Conservation (phyloP, 1,140 invertebrate genomes). For the Popillia japonica region DNA sequence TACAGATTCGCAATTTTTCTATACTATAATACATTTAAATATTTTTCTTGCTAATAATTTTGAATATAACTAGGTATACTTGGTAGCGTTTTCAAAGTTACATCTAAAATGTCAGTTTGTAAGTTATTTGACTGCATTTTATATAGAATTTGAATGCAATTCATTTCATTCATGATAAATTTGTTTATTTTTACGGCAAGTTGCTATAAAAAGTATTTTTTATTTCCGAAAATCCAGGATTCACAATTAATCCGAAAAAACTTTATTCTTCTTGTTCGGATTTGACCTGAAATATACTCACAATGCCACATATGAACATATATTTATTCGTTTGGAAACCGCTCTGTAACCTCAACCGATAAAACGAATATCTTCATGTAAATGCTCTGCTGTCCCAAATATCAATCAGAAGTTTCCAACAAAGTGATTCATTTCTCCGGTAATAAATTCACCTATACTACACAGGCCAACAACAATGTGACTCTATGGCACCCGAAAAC, state of each 20-base stretch:
- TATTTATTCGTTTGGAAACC: background rate
- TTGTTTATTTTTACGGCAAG: background rate
- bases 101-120: too few species aligned
- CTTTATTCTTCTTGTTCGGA: background rate
- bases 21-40: too few species aligned
- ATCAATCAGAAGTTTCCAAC: constrained; percentile 13
- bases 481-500: constrained; percentile 20
- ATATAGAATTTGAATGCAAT: too few species aligned
- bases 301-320: background rate
- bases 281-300: background rate
- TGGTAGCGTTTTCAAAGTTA: too few species aligned
- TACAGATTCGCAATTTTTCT: too few species aligned
- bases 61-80: too few species aligned
- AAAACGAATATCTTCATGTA: background rate
- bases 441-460: constrained; percentile 29
- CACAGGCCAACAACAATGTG: constrained; percentile 19
- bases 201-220: background rate
- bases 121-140: too few species aligned
- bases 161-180: background rate
- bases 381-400: constrained; percentile 8
- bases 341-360: background rate
- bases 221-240: background rate
- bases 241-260: background rate
- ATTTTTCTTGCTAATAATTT: too few species aligned
- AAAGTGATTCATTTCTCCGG: constrained; percentile 23